These are phyloP conservation scores for Chalcosyrphus nemorum DNA, from an alignment of 2,888 invertebrate species.

Conservation along the genomic window DNA sequence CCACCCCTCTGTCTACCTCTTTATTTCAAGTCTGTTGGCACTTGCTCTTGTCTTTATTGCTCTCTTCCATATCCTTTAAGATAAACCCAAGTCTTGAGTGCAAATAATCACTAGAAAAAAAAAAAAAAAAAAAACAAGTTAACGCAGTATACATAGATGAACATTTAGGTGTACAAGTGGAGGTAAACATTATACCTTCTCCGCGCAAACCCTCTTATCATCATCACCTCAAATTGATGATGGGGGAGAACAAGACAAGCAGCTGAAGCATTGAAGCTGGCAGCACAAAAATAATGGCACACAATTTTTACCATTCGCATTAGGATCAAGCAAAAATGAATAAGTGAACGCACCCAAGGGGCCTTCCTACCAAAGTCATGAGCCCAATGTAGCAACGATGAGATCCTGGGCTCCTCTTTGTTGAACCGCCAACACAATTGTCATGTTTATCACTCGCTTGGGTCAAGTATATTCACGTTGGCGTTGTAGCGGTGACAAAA, in stretches of 20 bases:
- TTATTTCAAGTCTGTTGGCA: neutral
- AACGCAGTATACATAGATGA: neutral
- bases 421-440: neutral
- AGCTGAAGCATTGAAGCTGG: constrained; percentile 26
- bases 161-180: neutral
- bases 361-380: neutral
- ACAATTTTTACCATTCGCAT: constrained; percentile 28
- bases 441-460: constrained; percentile 17
- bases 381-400: neutral
- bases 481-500: neutral
- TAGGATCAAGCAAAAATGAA: constrained; percentile 22
- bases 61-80: constrained; percentile 1
- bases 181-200: neutral
- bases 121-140: neutral
- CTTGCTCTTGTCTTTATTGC: neutral
- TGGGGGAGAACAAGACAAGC: neutral
- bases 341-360: constrained; percentile 11
- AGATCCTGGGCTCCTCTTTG: neutral
- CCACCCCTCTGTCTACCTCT: neutral
- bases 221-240: neutral
- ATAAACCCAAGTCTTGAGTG: constrained; percentile 8
- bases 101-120: neutral
- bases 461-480: constrained; percentile 9
- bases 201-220: neutral
- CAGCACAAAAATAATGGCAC: constrained; percentile 11